Conservation (phyloP, 2,888 invertebrate species). For the Cantharis nigra region DNA sequence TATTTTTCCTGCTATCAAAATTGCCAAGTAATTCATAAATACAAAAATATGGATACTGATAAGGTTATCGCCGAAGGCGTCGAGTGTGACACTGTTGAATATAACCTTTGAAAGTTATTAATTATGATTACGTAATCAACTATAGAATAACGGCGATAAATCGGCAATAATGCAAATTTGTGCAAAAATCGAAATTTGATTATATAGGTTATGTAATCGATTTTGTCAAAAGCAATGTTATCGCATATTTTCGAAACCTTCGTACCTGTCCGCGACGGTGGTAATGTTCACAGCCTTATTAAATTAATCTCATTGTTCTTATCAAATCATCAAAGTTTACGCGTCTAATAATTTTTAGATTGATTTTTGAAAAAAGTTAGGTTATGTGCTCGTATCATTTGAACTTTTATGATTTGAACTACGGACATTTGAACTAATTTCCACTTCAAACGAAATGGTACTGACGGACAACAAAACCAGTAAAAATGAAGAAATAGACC, state of each 20-base stretch:
- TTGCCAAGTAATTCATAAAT: neutral
- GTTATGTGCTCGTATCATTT: neutral
- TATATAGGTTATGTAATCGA: neutral
- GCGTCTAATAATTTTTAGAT: neutral
- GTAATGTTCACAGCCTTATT: neutral
- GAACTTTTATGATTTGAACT: neutral
- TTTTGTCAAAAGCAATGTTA: neutral
- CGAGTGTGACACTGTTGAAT: neutral
- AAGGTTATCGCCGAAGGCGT: neutral
- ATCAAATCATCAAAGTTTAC: neutral
- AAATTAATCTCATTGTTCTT: neutral
- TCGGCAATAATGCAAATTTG: neutral
- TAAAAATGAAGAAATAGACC: constrained; percentile 70
- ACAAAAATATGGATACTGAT: neutral
- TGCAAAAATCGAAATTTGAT: neutral
- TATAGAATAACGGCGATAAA: neutral
- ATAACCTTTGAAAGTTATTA: neutral
- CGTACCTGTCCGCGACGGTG: neutral
- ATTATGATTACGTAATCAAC: neutral
- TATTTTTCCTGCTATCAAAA: neutral
- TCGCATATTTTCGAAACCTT: neutral
- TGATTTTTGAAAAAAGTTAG: neutral
- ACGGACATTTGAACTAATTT: neutral
- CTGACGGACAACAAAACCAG: neutral
- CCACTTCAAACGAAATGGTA: neutral